A percentile compares a stretch with the other conserved stretches of the same genome.
phyloP scores from a whole-genome alignment of 2,113 vertebrate species.

The Perca fluviatilis region DNA sequence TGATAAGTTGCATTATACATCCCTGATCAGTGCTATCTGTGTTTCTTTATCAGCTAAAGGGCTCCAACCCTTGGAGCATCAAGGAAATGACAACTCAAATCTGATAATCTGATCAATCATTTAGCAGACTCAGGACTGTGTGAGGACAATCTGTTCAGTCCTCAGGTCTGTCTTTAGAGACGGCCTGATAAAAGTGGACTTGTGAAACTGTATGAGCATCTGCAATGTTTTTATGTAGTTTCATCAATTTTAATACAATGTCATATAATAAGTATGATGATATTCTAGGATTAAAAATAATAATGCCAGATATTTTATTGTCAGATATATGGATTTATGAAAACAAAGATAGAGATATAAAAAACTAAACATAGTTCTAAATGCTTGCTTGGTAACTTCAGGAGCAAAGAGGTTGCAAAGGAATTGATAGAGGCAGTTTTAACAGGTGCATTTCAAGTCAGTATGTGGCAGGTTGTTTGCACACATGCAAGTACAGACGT shows the following conservation, averaged over 20 bases:
- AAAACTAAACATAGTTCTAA: background rate
- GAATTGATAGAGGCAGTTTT: constrained; percentile 5
- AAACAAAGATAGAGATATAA: background rate
- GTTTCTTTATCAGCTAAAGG: constrained; percentile 25
- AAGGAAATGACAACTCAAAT: constrained; percentile 60
- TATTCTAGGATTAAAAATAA: background rate
- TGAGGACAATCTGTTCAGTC: constrained; percentile 33
- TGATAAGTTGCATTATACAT: constrained; percentile 42
- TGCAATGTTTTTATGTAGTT: constrained; percentile 1
- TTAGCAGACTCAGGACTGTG: constrained; percentile 28
- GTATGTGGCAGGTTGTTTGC: constrained; percentile 37
- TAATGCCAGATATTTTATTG: background rate
- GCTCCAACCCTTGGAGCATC: constrained; percentile 29
- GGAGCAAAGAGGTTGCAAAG: background rate
- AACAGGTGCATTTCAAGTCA: constrained; percentile 28
- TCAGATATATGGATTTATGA: background rate
- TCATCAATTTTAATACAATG: background rate
- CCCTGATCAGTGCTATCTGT: constrained; percentile 27
- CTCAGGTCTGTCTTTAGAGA: constrained; percentile 28
- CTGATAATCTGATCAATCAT: constrained; percentile 45
- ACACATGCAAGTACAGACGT: constrained; percentile 7
- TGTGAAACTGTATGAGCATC: constrained; percentile 13
- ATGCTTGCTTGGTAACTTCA: background rate
- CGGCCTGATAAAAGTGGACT: background rate
- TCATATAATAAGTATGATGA: background rate